These are phyloP conservation scores for Leucozona laternaria DNA, from an alignment of 2,888 invertebrate genomes.

Conservation along the genomic window DNA sequence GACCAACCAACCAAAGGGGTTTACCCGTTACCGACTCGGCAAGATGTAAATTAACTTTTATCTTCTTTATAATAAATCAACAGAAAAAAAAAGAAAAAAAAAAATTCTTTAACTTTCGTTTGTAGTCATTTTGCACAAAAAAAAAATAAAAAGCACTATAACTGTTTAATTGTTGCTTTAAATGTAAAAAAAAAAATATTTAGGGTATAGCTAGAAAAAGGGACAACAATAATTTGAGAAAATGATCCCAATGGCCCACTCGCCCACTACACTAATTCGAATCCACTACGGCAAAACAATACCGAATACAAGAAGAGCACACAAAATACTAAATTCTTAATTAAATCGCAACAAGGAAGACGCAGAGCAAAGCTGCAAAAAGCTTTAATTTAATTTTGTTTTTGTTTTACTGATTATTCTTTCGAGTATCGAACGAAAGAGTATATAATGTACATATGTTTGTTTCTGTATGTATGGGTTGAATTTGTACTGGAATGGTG, in stretches of 20 bases:
- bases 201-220: not conserved
- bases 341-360: conserved; percentile 5
- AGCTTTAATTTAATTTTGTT: not conserved
- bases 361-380: not conserved
- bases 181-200: not conserved
- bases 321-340: conserved; percentile 34
- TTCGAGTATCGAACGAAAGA: conserved; percentile 30
- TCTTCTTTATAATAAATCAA: not conserved
- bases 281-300: not conserved
- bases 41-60: conserved; percentile 18
- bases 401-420: conserved; percentile 8
- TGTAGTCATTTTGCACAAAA: conserved; percentile 13
- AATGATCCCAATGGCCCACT: conserved; percentile 36
- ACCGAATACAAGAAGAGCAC: conserved; percentile 8
- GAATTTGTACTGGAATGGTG: too few species aligned
- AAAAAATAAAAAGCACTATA: not conserved
- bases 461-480: too few species aligned
- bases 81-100: not conserved
- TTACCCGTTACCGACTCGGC: not conserved
- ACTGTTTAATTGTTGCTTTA: conserved; percentile 1
- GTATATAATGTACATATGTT: too few species aligned
- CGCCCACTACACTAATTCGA: not conserved
- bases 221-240: conserved; percentile 15
- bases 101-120: not conserved
- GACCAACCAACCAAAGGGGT: not conserved